Conservation (phyloP, 2,113 vertebrate species). For the Lathamus discolor region DNA sequence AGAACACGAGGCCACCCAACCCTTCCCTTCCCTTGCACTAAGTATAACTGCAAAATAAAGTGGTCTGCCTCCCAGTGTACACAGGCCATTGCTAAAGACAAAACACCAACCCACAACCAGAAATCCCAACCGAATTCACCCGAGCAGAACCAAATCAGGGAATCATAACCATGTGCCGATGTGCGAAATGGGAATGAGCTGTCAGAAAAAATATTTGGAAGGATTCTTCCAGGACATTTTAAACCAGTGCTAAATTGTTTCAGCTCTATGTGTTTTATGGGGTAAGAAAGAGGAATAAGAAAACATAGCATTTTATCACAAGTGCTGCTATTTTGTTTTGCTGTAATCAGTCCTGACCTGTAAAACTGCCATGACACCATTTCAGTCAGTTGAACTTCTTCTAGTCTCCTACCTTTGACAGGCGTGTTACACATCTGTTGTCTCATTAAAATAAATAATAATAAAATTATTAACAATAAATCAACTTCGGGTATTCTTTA, state of each 20-base stretch:
- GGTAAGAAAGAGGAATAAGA: background rate
- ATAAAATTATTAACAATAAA: background rate
- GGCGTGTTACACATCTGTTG: background rate
- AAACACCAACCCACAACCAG: background rate
- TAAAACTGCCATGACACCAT: background rate
- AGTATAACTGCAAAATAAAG: background rate
- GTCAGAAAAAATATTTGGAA: background rate
- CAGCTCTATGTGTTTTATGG: background rate
- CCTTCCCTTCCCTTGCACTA: background rate
- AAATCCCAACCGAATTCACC: background rate
- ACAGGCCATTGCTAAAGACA: rapidly evolving
- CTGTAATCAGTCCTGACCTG: background rate
- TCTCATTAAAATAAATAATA: background rate
- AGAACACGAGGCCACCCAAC: background rate
- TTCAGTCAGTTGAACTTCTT: background rate
- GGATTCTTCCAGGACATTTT: background rate
- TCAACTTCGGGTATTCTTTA: background rate
- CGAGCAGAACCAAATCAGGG: rapidly evolving
- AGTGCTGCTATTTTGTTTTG: background rate
- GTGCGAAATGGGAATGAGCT: background rate
- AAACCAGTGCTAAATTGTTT: background rate
- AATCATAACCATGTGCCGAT: background rate
- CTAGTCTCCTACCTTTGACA: background rate
- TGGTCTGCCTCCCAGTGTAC: background rate
- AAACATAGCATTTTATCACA: background rate